phyloP scores from a whole-genome alignment of 2,113 vertebrate genomes.

The Otolemur garnettii region DNA sequence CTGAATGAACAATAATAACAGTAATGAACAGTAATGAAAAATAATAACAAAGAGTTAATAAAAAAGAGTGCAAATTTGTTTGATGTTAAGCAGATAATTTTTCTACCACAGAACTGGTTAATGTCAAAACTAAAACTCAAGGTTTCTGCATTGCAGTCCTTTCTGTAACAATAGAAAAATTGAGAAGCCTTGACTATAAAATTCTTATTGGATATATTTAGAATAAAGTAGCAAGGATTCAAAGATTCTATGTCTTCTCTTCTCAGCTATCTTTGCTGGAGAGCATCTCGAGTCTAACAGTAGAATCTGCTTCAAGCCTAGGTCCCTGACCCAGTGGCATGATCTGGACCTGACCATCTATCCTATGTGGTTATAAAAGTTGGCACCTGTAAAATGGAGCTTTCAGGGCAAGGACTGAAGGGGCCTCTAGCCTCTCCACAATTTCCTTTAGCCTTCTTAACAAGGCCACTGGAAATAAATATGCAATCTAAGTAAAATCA shows the following conservation, averaged over 20 bases:
- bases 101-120: not conserved
- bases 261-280: not conserved
- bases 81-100: not conserved
- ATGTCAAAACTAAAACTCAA: not conserved
- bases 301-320: not conserved
- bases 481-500: not conserved
- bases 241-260: not conserved
- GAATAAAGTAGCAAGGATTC: not conserved
- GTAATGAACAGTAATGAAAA: too few relatives aligned
- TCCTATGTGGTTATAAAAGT: not conserved
- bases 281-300: not conserved
- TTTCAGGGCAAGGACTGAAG: not conserved
- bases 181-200: not conserved
- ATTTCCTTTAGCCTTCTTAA: not conserved
- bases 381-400: too few relatives aligned
- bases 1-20: not conserved
- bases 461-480: not conserved
- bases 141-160: not conserved
- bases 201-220: not conserved
- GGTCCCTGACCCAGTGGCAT: not conserved
- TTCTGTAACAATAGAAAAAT: not conserved
- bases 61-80: not conserved
- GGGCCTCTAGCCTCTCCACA: not conserved
- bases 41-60: not conserved
- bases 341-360: not conserved